Conservation (phyloP, 2,888 invertebrate species). For the Chymomyza amoena region DNA sequence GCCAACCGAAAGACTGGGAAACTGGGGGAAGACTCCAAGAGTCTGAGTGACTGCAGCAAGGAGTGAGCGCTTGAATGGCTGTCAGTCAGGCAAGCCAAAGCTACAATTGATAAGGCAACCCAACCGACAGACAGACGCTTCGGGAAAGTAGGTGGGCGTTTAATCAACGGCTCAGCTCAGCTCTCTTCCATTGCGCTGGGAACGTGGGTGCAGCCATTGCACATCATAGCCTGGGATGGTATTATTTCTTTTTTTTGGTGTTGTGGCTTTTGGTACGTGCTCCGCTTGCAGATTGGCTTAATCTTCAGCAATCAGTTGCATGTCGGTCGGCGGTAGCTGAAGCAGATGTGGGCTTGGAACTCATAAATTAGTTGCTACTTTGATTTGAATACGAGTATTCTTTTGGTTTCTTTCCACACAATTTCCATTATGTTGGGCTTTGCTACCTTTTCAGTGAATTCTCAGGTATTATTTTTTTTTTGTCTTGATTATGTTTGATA, state of each 20-base stretch:
- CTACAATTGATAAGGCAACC: slow-evolving; percentile 50
- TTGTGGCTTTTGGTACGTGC: slow-evolving; percentile 36
- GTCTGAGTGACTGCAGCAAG: slow-evolving; percentile 17
- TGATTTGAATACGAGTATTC: slow-evolving; percentile 46
- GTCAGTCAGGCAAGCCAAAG: slow-evolving; percentile 48
- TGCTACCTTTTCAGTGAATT: background rate
- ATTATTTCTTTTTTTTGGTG: slow-evolving; percentile 1
- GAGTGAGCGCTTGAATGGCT: slow-evolving; percentile 29
- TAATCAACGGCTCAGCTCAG: slow-evolving; percentile 36
- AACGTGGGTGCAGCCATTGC: slow-evolving; percentile 46
- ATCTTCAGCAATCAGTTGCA: slow-evolving; percentile 4
- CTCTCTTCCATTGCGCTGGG: slow-evolving; percentile 20
- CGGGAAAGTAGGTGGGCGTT: slow-evolving; percentile 61
- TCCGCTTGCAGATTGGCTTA: slow-evolving; percentile 41
- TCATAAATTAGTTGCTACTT: slow-evolving; percentile 44
- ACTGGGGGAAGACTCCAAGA: background rate
- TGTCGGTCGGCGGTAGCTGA: background rate
- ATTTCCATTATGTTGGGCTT: background rate
- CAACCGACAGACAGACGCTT: slow-evolving; percentile 36
- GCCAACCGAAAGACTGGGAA: slow-evolving; percentile 12
- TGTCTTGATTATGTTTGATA: slow-evolving; percentile 47
- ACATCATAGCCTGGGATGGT: background rate
- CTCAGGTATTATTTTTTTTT: slow-evolving; percentile 5
- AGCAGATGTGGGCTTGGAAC: slow-evolving; percentile 16
- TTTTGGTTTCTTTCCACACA: slow-evolving; percentile 30